Evolutionary conservation across 2,888 invertebrate genomes (phyloP), one percentile per base, ranked within the genome.

Genomic region (Hanleya hanleyi): DNA sequence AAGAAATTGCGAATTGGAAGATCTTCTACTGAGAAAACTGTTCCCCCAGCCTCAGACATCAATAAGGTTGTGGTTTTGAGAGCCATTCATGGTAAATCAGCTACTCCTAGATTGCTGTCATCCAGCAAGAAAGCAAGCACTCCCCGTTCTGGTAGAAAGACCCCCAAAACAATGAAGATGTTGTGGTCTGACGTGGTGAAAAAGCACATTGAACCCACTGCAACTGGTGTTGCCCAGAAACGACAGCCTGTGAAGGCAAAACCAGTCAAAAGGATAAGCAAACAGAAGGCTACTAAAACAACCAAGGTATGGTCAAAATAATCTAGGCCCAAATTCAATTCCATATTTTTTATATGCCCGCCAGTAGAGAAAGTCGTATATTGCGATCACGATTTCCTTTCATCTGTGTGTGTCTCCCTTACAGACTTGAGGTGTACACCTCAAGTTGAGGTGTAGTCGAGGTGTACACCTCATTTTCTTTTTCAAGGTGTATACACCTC

Each of bases 11-110:
- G 35, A 1, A 38, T 74, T 12, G 29, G 47, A 32, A 80, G 73
- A 26, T 57, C 57, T 65, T 75, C 79, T 36, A 64, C 68, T 26
- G 78, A 69, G 18, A 79, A 78, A 62, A 69, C 77, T 32, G 49
- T 65, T 15, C 35, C 77, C 7, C 83, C 87, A 64, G 77, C 84
- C 7, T 67, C 76, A 22, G 80, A 79, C 26, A 65, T 86, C 32
- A 84, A 82, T 49, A 87, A 85, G 74, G 85, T 84, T 35, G 83
- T 85, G 6, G 85, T 82, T 26, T 70, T 83, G 22, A 73, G 87
- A 74, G 88, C 88, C 26, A 87, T 89, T 67, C 87, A 84, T 77
- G 87, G 87, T 18, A 87, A 86, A 73, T 51, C 68, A n/a, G 83
- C 84, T 0, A 86, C 86, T 18, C 89, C 88, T 6, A 85, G 80